Evolutionary conservation across 53 echinoderm and acorn worm species (phyloP), one percentile per base, ranked within the genome.

Genomic region (Holothuria scabra): DNA sequence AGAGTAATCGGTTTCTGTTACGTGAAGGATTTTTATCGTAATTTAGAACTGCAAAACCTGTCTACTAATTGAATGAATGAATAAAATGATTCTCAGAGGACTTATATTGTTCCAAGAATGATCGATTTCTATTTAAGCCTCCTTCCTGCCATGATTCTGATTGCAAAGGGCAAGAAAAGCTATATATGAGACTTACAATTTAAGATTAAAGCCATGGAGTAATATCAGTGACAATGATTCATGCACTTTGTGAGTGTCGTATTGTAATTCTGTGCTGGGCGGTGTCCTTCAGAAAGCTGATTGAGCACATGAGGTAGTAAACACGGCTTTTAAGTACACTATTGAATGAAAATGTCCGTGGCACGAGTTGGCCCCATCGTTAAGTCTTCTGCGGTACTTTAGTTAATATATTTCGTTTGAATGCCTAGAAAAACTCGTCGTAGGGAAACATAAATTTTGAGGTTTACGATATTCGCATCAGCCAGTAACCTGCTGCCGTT

Each of bases 71-170:
- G 72, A 72, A 72, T 44, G 72, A 48, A 72, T 72, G 22, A 25
- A 48, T 72, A 72, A 46, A 67, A 72, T 72, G 72, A 48, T 72
- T 72, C 72, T 72, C 25, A 25, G n/a, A 26, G 72, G 72, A 72
- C 72, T 72, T 72, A 72, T 22, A 72, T 72, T 72, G 46, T 72
- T 72, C 72, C 72, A 72, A 20, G 72, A 72, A 23, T 72, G 72
- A 72, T 72, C 72, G 46, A 72, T 72, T 46, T 9, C 24, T 72
- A 72, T 24, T 72, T 44, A 72, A 72, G 72, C 48, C 37, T 72
- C 25, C 72, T 72, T 72, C 46, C 72, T 72, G 72, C 25, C 44
- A 72, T 44, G 72, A 46, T 48, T 48, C 72, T 72, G 72, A 72
- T 72, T 72, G 72, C 44, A 72, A 72, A 25, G 37, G 46, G 46